Base-by-base conservation (phyloP, 2,113 vertebrate genomes). In the Passer montanus region DNA sequence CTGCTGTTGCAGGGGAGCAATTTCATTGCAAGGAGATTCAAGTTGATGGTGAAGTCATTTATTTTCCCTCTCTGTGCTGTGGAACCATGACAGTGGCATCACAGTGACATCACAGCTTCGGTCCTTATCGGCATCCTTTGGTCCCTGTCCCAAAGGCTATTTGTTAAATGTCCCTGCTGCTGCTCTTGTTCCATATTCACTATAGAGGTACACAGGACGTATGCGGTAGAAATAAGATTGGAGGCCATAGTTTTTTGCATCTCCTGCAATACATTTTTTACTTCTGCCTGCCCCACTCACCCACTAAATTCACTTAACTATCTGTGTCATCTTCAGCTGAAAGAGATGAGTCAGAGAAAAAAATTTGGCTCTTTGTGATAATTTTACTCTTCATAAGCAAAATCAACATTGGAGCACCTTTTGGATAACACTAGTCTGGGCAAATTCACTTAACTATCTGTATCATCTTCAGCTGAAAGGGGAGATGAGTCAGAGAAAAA, bases 71-170 rank as follows among this genome's bases (percentile, higher is more conserved):
- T 31, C 15, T n/a, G 46, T 30, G 23, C n/a, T 41, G n/a, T 62
- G 58, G 37, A 37, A 22, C 20, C 35, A 5, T 50, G 13, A 21
- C 53, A 33, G 53, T 62, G 59, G 13, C 33, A 41, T 76, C 23
- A 13, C n/a, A 53, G 41, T n/a, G 53, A 37, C 41, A 24, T 33
- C 6, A 5, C 4, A 11, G 31, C 28, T 69, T 83, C 0, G 0
- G 47, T 66, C 26, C 27, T 62, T 66, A 49, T 53, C n/a, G 7
- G 41, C 7, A 16, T 47, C 41, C 12, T 76, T 52, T n/a, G 43
- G 24, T 39, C 63, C 79, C 33, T 52, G 7, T 60, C 60, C 53
- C 30, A n/a, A 73, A 64, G 23, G 47, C 28, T 74, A 7, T 12
- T 12, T 41, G 15, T 27, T 28, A 21, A 50, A 9, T 37, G 43